These are phyloP conservation scores for Butastur rufipennis DNA, from an alignment of 2,113 vertebrate genomes.

Conservation along the genomic window DNA sequence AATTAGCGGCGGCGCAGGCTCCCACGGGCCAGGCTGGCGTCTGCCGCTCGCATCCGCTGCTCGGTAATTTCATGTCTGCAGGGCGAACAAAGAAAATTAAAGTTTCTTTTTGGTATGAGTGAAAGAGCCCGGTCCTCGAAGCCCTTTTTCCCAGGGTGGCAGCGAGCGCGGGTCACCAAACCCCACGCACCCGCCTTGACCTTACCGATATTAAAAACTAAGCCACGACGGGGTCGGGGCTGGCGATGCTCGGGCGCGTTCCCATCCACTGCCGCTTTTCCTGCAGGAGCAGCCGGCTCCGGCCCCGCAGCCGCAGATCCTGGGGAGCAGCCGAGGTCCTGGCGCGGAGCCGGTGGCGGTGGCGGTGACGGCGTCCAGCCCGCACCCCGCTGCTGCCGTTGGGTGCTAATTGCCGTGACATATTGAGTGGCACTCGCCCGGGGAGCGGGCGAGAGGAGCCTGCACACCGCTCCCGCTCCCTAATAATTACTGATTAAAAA, in stretches of 20 bases:
- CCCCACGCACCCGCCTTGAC: no score
- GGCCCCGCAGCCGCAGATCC: accelerated
- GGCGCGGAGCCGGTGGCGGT: neutral
- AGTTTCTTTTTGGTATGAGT: accelerated
- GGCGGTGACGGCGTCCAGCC: accelerated
- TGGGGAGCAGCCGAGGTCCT: neutral
- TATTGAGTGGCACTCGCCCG: conserved; percentile 76
- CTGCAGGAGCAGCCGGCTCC: accelerated
- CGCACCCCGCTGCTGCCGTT: neutral
- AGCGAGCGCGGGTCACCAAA: neutral
- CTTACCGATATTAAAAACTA: accelerated
- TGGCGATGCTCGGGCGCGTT: accelerated
- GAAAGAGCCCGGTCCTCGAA: neutral
- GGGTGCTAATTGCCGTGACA: conserved; percentile 84
- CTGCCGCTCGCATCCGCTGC: neutral
- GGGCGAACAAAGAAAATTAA: neutral
- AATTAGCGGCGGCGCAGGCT: neutral
- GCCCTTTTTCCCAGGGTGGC: accelerated
- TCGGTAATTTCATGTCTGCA: neutral
- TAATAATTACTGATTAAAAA: conserved; percentile 94
- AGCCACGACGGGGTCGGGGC: accelerated
- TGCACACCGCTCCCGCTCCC: conserved; percentile 72
- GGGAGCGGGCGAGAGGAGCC: conserved; percentile 65
- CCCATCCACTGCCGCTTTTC: neutral
- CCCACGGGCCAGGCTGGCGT: neutral